Percentiles rank a stretch among this genome's conserved stretches.
phyloP scores from a whole-genome alignment of 2,113 vertebrate species.

The Sciurus niger region DNA sequence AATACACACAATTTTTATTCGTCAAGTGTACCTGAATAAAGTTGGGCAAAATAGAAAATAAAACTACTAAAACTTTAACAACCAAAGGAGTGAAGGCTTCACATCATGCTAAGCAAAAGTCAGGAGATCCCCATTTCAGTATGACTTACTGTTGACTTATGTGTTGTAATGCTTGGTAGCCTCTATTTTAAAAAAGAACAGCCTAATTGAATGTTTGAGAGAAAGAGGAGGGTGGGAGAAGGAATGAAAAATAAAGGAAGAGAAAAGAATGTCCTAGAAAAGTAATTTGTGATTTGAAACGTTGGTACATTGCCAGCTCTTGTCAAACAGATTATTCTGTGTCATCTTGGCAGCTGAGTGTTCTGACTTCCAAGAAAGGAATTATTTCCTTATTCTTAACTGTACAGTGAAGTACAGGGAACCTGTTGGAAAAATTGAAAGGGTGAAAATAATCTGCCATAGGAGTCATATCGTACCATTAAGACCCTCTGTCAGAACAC shows the following conservation, averaged over 20 bases:
- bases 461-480: constrained; percentile 64
- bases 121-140: neutral
- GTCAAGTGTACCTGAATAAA: neutral
- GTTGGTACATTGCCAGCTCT: neutral
- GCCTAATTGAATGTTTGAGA: neutral
- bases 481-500: neutral
- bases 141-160: neutral
- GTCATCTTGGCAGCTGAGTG: neutral
- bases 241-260: neutral
- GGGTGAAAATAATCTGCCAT: constrained; percentile 40
- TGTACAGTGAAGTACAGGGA: neutral
- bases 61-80: neutral
- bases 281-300: constrained; percentile 8
- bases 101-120: neutral
- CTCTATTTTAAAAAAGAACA: neutral
- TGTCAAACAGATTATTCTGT: constrained; percentile 33
- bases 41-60: neutral
- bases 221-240: neutral
- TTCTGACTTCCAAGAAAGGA: constrained; percentile 55
- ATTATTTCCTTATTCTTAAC: constrained; percentile 56
- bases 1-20: neutral
- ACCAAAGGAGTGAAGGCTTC: neutral
- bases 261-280: neutral
- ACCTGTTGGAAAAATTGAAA: constrained; percentile 59
- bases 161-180: neutral